phyloP scores from a whole-genome alignment of 1,140 invertebrate species.

The Antheraea mylitta region DNA sequence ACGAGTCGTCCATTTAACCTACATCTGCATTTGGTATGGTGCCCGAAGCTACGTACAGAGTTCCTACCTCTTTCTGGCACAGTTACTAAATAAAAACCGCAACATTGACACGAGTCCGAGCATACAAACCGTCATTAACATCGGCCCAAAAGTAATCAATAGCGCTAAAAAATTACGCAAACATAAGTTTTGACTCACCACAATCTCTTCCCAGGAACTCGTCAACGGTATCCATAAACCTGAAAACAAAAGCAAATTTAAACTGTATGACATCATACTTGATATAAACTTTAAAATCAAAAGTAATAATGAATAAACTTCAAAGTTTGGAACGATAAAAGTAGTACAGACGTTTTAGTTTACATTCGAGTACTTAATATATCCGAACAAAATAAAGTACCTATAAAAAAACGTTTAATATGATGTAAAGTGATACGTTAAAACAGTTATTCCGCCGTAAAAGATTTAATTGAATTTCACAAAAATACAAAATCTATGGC shows the following conservation, averaged over 20 bases:
- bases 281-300: neutral
- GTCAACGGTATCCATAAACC: constrained; percentile 60
- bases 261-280: constrained; percentile 2
- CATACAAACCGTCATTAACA: constrained; percentile 30
- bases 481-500: constrained; percentile 66
- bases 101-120: constrained; percentile 32
- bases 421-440: constrained; percentile 61
- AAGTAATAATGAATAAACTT: neutral
- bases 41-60: neutral
- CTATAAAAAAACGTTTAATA: constrained; percentile 43
- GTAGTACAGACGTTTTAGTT: constrained; percentile 1
- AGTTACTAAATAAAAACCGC: constrained; percentile 29
- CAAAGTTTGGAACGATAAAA: constrained; percentile 6
- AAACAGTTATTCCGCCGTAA: constrained; percentile 53
- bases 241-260: constrained; percentile 46
- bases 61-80: neutral
- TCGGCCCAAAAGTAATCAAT: constrained; percentile 33
- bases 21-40: constrained; percentile 39
- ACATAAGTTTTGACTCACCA: constrained; percentile 53
- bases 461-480: constrained; percentile 73
- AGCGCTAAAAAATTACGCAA: constrained; percentile 34
- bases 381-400: constrained; percentile 37
- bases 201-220: constrained; percentile 49
- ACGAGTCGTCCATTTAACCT: constrained; percentile 51
- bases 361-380: constrained; percentile 8